Evolutionary conservation across 2,888 invertebrate species (phyloP), one percentile per base, ranked within the genome.

Genomic region (Dasypolia templi): DNA sequence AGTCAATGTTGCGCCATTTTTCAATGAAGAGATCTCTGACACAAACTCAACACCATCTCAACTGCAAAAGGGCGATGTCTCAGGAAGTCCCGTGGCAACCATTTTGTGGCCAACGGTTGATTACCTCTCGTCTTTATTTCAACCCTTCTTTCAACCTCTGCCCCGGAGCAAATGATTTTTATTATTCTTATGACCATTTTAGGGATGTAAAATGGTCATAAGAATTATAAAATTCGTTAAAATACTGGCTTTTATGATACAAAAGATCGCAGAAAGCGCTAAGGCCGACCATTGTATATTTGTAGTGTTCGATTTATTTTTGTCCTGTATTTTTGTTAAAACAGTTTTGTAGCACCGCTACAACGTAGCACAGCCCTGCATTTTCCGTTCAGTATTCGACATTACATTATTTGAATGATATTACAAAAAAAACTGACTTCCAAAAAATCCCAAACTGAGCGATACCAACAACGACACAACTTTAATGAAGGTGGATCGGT

Each of bases 401-500:
- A n/a, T n/a, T n/a, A n/a, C n/a, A n/a, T 17, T n/a, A 17, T 39
- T 17, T 35, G 1, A 14, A 35, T 58, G 2, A 32, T 17, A 4
- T n/a, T n/a, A n/a, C n/a, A 17, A 19, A 44, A 14, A 29, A 63
- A 46, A 22, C 46, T 19, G n/a, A n/a, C n/a, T 6, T 39, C 9
- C 5, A 82, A 76, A 56, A 58, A 62, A 76, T 49, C 17, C 19
- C 62, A 49, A 72, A 65, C 59, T 63, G 62, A 72, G 49, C 59
- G 49, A 58, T 49, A 58, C 39, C 53, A 72, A 82, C 73, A 81
- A 86, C 80, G 82, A 74, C 81, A 56, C 55, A 22, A 39, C 72
- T 83, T 86, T 87, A 88, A 90, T 89, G 85, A 86, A 78, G 83
- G 85, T 83, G 78, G 81, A 84, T 82, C 85, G 77, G 77, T 73